Evolutionary conservation across 2,888 invertebrate genomes (phyloP), one percentile per base, ranked within the genome.

Genomic region (Pseudeuparius sepicola): DNA sequence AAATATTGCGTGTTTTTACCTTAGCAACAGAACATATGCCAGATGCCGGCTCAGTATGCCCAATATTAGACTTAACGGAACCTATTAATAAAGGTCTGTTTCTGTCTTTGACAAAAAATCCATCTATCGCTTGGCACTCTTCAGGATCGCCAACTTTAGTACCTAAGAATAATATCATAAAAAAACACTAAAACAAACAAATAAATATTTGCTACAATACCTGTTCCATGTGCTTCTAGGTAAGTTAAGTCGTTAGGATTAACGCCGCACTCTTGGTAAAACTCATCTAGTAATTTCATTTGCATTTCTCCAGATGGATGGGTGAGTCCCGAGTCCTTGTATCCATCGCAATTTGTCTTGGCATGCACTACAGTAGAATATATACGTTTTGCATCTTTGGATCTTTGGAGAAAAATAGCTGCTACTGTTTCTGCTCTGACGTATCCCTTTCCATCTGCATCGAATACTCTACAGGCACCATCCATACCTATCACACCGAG

Each of bases 51-150:
- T 96, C 94, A 1, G 86, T 74, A 60, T 96, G 94, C 0, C 96
- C 94, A 58, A 93, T 70, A 61, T 93, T 96, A 0, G 92, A 90
- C 57, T 96, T 94, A 18, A 92, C 78, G 0, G 93, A 88, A 2
- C 94, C 94, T 37, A 94, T 83, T 31, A 73, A 63, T 0, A 92
- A 83, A 0, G 72, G 76, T 9, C 28, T 38, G 0, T 69, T 73
- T 9, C 90, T 70, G 11, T 74, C 75, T 3, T 71, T 68, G 53
- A 84, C 84, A 56, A 90, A 77, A 14, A 85, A 72, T 47, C 78
- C 78, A 30, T 84, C 81, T 31, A 94, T 75, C 0, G 89, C 84
- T 46, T 76, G 67, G 35, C 89, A 67, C 61, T 96, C 94, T 57
- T 92, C 88, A 0, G 93, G 92, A 63, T 96, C 94, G 11, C 94